Conservation (phyloP, 2,888 invertebrate genomes). For the Conistra vaccinii region DNA sequence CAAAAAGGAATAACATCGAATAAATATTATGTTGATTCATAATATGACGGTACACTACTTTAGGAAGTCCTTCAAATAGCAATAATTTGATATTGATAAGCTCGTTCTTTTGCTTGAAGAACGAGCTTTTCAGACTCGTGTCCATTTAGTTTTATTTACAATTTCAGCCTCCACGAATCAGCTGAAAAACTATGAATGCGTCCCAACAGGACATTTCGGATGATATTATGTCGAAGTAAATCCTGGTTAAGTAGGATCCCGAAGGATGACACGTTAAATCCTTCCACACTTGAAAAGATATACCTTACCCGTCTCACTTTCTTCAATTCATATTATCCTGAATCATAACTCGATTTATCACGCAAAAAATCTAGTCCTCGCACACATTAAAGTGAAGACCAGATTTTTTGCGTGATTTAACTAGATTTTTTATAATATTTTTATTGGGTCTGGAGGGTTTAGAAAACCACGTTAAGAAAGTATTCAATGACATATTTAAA, state of each 20-base stretch:
- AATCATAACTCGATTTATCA: conserved; percentile 10
- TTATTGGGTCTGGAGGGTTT: neutral
- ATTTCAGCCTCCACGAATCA: neutral
- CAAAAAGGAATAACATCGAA: neutral
- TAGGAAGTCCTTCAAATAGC: too few relatives aligned
- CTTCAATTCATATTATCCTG: conserved; percentile 23
- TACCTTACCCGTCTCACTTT: conserved; percentile 20
- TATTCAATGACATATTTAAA: neutral
- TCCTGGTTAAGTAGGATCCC: conserved; percentile 36
- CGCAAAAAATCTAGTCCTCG: neutral
- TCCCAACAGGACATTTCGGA: neutral
- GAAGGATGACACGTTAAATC: conserved; percentile 39
- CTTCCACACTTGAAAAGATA: conserved; percentile 34
- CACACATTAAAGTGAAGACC: neutral
- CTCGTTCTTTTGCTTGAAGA: too few relatives aligned
- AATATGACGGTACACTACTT: neutral
- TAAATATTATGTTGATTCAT: neutral
- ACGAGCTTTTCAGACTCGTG: neutral
- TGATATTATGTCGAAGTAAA: conserved; percentile 49
- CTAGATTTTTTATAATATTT: neutral
- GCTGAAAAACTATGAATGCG: conserved; percentile 9
- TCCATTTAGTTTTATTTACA: neutral
- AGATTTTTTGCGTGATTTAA: neutral
- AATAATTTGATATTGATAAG: neutral
- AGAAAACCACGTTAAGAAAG: neutral